Conservation (phyloP, 2,797 vertebrate genomes). For the Pangasius djambal region DNA sequence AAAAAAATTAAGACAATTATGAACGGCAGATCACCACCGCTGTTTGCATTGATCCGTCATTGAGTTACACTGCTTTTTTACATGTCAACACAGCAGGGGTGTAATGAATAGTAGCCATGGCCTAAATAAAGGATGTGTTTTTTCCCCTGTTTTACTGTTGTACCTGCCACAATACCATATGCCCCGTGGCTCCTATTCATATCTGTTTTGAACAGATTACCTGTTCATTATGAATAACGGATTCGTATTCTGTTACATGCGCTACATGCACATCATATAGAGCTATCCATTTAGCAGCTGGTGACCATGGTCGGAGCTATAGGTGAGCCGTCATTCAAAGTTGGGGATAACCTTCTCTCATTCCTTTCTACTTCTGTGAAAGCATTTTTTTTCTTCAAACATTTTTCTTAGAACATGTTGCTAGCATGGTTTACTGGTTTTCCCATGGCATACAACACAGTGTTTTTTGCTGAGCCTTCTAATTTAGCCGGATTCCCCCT, state of each 20-base stretch:
- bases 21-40: not conserved
- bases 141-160: not conserved
- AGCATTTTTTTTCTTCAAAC: not conserved
- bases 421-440: not conserved
- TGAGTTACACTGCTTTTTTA: not conserved
- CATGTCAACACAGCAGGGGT: not conserved
- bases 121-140: not conserved
- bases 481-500: slow-evolving; percentile 3
- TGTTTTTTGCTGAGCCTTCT: slow-evolving; percentile 2
- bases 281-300: not conserved
- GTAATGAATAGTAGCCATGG: not conserved
- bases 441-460: not conserved
- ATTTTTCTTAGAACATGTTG: not conserved
- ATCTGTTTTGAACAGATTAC: not conserved
- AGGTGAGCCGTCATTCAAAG: not conserved
- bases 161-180: not conserved
- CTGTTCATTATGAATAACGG: not conserved
- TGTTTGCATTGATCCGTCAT: not conserved
- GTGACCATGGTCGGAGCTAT: not conserved
- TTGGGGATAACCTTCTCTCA: not conserved
- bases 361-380: not conserved
- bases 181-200: not conserved
- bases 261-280: not conserved
- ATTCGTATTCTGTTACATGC: not conserved
- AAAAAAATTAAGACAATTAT: not conserved